Base-by-base conservation (phyloP, 2,113 vertebrate species). In the Cariama cristata region DNA sequence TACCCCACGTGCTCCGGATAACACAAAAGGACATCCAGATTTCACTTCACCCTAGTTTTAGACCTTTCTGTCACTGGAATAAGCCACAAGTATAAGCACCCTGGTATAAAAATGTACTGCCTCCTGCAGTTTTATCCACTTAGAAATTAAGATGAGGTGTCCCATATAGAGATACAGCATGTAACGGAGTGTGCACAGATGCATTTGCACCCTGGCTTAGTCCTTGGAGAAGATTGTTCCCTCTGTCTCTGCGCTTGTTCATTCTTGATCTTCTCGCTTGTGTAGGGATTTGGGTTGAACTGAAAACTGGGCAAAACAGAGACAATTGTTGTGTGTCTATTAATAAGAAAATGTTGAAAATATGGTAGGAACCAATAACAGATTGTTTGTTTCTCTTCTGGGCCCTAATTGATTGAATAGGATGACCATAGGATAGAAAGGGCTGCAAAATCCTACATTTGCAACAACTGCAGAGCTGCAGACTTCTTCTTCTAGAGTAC, bases 281-380 rank as follows among this genome's bases (percentile, higher is more conserved):
- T 82, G 14, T 19, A 40, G 45, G 33, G 28, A 40, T 60, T 75
- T 62, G 24, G 32, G n/a, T 86, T 64, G 9, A 8, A 6, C 53
- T 64, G 71, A 77, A 73, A 88, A 45, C 58, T 69, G 62, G 33
- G 30, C 33, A 59, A 42, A 81, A 56, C 45, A 77, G 30, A 86
- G 21, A 63, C 1, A 0, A 75, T 74, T 0, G 0, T 75, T 32
- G 12, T 58, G 5, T 44, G n/a, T 45, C 8, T 81, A 20, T 74
- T 66, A 81, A n/a, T 55, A 64, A 56, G 40, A 85, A 90, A 90
- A 82, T 28, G 22, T 35, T 52, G 30, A 4, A 79, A 82, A 53
- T 60, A 56, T 26, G 4, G 27, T 56, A 56, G 40, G 33, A 90
- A 66, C 33, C 33, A 58, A 1, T 84, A 69, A 38, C 0, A 0